Base-by-base conservation (phyloP, 2,888 invertebrate species). In the Mesorhabditis spiculigera region DNA sequence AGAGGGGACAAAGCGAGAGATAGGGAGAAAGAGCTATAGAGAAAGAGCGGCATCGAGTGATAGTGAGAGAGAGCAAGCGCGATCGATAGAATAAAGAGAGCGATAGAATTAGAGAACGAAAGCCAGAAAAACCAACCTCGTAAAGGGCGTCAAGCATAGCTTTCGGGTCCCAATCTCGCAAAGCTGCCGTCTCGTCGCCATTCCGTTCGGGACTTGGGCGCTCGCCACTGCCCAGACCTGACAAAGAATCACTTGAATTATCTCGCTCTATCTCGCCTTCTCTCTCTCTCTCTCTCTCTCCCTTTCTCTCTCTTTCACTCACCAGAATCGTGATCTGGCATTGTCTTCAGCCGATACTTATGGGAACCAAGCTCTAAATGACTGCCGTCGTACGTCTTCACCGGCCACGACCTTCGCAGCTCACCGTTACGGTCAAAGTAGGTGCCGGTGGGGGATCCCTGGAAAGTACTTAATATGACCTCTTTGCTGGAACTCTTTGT, bases 161-260 rank as follows among this genome's bases (percentile, higher is more conserved):
- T 8, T 70, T 73, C n/a, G 80, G 80, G 71, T 80, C 75, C 80
- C 80, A 80, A 28, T n/a, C 76, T 28, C 72, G 66, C 13, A 78
- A 69, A 43, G 74, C 75, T 50, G 70, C 73, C 45, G 74, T 71
- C 50, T 79, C 79, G 58, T 79, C 78, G 16, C 77, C 44, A 73
- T 70, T 66, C 70, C 73, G 62, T 68, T 70, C 5, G 64, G 28
- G 8, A 73, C 68, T 62, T 72, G 71, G 13, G 67, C 73, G 58
- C 66, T 45, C 44, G 73, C 73, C 68, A 74, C 65, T 58, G 73
- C 73, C 68, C 73, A 72, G 72, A 75, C 75, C 63, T 65, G 16
- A 63, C n/a, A n/a, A 58, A 58, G 3, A 58, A 58, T 58, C 10
- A 3, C 58, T 13, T 13, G n/a, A 58, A 58, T 2, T 28, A 16